Conservation (phyloP, 2,113 vertebrate species). For the Rhombomys opimus region DNA sequence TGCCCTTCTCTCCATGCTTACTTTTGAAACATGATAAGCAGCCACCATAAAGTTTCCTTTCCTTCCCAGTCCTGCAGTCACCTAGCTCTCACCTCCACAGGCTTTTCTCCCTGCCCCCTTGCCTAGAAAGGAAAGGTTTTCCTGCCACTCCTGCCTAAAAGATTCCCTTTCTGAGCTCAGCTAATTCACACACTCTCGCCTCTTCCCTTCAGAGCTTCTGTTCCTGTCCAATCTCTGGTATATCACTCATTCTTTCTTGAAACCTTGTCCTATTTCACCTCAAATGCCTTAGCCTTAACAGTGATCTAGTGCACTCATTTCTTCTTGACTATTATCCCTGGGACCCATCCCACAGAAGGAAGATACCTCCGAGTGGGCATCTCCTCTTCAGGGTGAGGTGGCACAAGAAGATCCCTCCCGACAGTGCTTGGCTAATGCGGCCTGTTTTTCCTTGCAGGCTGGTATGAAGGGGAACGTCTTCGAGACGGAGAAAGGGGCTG, state of each 20-base stretch:
- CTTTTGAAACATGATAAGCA: not conserved
- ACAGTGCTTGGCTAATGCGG: not conserved
- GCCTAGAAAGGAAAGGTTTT: not conserved
- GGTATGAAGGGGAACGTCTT: constrained; percentile 95
- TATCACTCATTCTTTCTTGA: not conserved
- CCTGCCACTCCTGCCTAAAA: not conserved
- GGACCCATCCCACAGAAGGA: not conserved
- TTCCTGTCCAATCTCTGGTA: not conserved
- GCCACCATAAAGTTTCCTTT: not conserved
- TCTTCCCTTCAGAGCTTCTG: not conserved
- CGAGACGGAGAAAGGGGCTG: constrained; percentile 95
- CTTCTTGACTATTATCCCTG: not conserved
- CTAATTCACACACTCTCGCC: not conserved
- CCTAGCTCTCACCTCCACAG: not conserved
- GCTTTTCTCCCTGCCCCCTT: not conserved
- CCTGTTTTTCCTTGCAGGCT: constrained; percentile 87
- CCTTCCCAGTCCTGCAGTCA: not conserved
- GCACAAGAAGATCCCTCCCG: no score
- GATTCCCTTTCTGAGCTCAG: not conserved
- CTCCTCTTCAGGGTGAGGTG: not conserved
- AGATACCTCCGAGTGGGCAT: not conserved
- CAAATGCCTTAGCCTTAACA: not conserved
- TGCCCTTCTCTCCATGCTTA: not conserved
- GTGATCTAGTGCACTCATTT: not conserved
- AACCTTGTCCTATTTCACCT: not conserved